Conservation (phyloP, 2,113 vertebrate species). For the Nibea albiflora region DNA sequence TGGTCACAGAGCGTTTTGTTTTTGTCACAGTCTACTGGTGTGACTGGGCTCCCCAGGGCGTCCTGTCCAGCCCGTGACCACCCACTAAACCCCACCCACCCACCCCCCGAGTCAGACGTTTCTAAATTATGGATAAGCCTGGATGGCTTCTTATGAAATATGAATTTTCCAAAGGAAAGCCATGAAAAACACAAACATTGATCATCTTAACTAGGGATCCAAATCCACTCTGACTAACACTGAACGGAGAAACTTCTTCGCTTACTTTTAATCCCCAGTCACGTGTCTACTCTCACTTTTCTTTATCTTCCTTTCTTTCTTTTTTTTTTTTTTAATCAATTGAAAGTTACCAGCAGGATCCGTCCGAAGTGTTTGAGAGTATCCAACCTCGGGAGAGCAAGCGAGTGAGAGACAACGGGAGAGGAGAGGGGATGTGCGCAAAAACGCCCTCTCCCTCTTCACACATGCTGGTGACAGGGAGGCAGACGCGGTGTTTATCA, state of each 20-base stretch:
- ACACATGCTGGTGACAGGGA: slow-evolving; percentile 45
- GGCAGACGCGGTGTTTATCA: slow-evolving; percentile 30
- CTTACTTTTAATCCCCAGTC: no score
- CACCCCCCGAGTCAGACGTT: slow-evolving; percentile 63
- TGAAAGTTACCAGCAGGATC: not conserved
- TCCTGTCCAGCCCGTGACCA: slow-evolving; percentile 56
- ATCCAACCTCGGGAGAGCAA: slow-evolving; percentile 1
- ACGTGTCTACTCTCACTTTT: not conserved
- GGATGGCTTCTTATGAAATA: slow-evolving; percentile 79
- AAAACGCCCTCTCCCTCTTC: slow-evolving; percentile 25
- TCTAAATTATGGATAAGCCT: slow-evolving; percentile 81
- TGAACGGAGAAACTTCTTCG: not conserved
- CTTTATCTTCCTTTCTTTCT: no score
- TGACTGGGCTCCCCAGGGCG: slow-evolving; percentile 65
- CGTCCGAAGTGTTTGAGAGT: not conserved
- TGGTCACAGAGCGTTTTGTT: slow-evolving; percentile 69
- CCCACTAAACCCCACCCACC: slow-evolving; percentile 49
- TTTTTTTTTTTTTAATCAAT: not conserved
- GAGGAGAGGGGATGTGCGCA: slow-evolving; percentile 36
- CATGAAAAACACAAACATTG: slow-evolving; percentile 8
- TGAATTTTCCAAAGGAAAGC: slow-evolving; percentile 62
- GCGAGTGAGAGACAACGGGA: slow-evolving; percentile 26
- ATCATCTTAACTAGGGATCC: not conserved
- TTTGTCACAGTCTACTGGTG: slow-evolving; percentile 76
- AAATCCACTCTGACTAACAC: not conserved